Evolutionary conservation across 2,888 invertebrate species (phyloP).

Genomic region (Drosophila ustulata): DNA sequence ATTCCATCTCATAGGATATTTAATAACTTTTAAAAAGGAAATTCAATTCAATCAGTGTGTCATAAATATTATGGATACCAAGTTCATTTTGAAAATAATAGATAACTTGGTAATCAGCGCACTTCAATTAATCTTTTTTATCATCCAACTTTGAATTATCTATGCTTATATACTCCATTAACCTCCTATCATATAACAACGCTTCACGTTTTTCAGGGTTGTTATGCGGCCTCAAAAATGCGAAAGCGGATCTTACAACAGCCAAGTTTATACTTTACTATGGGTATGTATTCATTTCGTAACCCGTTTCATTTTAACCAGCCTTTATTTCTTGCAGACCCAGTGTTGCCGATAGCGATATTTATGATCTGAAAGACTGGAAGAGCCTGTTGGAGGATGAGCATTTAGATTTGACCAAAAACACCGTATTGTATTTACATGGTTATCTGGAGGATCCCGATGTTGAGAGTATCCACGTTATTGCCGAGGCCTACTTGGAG

Average conservation of each 20-base stretch:
- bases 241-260: constrained; percentile 85
- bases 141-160: constrained; percentile 1
- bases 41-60: not conserved
- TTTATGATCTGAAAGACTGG: constrained; percentile 77
- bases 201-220: constrained; percentile 67
- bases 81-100: constrained; percentile 8
- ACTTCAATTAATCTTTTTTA: constrained; percentile 35
- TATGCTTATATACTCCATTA: constrained; percentile 9
- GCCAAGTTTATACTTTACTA: constrained; percentile 84
- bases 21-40: constrained; percentile 3
- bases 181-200: constrained; percentile 1
- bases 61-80: not conserved
- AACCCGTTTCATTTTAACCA: not conserved
- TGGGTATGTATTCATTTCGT: constrained; percentile 65
- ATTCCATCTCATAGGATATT: not conserved
- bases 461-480: constrained; percentile 87
- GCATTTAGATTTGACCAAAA: constrained; percentile 84
- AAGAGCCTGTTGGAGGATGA: constrained; percentile 71
- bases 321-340: constrained; percentile 62
- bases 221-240: constrained; percentile 86
- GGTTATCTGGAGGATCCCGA: constrained; percentile 87
- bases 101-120: constrained; percentile 29
- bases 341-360: constrained; percentile 75
- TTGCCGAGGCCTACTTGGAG: constrained; percentile 83
- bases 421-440: constrained; percentile 87